phyloP scores from a whole-genome alignment of 2,113 vertebrate genomes.

The Pyxicephalus adspersus region DNA sequence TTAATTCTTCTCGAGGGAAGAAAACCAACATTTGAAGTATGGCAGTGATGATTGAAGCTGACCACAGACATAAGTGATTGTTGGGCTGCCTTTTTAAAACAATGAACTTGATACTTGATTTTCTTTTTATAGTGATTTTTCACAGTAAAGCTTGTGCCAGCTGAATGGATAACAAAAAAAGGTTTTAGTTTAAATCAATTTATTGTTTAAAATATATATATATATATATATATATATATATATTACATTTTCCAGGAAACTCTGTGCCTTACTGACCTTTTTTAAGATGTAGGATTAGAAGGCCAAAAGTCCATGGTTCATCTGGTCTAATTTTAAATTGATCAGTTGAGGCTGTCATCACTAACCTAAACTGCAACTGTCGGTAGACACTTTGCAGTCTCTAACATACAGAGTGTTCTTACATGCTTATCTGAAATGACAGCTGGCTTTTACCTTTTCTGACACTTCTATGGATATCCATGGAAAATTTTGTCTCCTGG shows the following conservation, averaged over 20 bases:
- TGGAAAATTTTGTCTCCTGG: too few relatives aligned
- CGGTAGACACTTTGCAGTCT: too few relatives aligned
- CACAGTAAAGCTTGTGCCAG: neutral
- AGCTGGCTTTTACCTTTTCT: too few relatives aligned
- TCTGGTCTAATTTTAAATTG: neutral
- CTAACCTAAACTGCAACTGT: too few relatives aligned
- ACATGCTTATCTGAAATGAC: too few relatives aligned
- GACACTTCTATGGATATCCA: too few relatives aligned
- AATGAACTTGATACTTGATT: conserved; percentile 24
- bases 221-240: too few relatives aligned
- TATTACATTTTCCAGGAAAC: too few relatives aligned
- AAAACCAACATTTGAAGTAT: conserved; percentile 33
- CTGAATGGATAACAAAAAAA: neutral
- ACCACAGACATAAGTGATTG: conserved; percentile 28
- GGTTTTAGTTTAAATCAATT: neutral
- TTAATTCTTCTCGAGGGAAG: conserved; percentile 45
- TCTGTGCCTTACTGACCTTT: too few relatives aligned
- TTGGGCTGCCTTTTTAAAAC: neutral
- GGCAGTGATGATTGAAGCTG: conserved; percentile 30
- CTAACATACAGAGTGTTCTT: too few relatives aligned
- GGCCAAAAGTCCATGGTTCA: neutral
- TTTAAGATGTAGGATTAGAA: neutral
- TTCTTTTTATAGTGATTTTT: conserved; percentile 10
- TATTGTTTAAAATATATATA: too few relatives aligned
- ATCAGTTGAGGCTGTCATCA: too few relatives aligned